Percentiles rank a stretch among this genome's conserved stretches.
Conservation (phyloP, 2,797 vertebrate species). For the Thunnus albacares region DNA sequence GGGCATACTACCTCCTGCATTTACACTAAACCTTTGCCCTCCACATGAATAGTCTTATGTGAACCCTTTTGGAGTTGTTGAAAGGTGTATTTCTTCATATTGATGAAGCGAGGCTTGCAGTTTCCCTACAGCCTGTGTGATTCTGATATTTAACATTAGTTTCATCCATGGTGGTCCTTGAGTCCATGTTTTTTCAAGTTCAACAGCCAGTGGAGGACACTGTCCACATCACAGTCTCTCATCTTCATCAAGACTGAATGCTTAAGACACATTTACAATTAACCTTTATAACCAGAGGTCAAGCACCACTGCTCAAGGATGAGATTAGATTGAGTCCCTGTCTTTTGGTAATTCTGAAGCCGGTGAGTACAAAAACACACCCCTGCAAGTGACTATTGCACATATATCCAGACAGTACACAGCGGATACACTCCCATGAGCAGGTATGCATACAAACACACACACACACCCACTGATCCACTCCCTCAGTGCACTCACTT, state of each 20-base stretch:
- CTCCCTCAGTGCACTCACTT: conserved; percentile 39
- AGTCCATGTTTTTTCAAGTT: neutral
- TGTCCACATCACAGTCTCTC: neutral
- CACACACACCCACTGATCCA: neutral
- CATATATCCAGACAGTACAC: neutral
- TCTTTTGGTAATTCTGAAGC: neutral
- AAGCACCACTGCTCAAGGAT: conserved; percentile 33
- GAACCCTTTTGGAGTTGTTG: neutral
- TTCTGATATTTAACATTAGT: neutral
- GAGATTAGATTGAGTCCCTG: conserved; percentile 10
- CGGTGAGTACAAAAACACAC: conserved; percentile 2
- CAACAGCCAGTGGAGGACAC: neutral
- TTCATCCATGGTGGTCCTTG: neutral
- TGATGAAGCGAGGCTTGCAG: neutral
- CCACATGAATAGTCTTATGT: too few relatives aligned
- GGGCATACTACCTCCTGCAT: too few relatives aligned
- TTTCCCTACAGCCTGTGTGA: neutral
- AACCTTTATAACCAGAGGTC: conserved; percentile 50
- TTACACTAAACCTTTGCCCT: too few relatives aligned
- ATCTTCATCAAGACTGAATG: conserved; percentile 8
- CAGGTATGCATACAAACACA: conserved; percentile 11
- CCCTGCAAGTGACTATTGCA: neutral
- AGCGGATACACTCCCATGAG: neutral
- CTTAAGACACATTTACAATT: conserved; percentile 30
- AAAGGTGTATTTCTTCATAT: neutral